Evolutionary conservation across 1,140 invertebrate species (phyloP), one percentile per base, ranked within the genome.

Genomic region (Magallana angulata): DNA sequence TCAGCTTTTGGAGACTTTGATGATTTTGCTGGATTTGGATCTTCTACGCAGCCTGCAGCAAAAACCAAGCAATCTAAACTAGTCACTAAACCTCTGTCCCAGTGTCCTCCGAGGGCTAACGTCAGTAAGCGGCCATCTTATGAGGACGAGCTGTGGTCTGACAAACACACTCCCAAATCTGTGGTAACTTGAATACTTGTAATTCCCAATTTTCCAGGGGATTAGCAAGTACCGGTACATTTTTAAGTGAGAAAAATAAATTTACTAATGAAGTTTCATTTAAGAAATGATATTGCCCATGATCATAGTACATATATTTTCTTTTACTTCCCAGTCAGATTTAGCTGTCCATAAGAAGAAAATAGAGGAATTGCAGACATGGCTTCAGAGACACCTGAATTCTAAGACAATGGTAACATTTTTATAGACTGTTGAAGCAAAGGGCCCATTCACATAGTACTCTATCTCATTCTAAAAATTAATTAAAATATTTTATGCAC

Each of bases 301-400:
- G 36, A 24, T 24, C 18, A 24, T 24, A 24, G 0, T 24, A 24
- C 18, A 24, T 24, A 24, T 0, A 24, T 24, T 58, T 85, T 16
- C 57, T 36, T 84, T 64, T 89, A 68, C 60, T 57, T 89, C 92
- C 82, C 84, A 94, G 93, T 88, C 76, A 71, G 94, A 94, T 48
- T 89, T 95, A 36, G 94, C 94, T 80, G 94, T 95, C 36, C 94
- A 95, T 86, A 94, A 94, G 84, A 94, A 94, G 88, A 95, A 95
- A 82, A 91, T 94, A 56, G 87, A 88, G 64, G 94, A 94, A 84
- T 89, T 95, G 24, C 90, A 92, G 87, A 68, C 56, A 1, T 94
- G 93, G 93, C 59, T 94, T n/a, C 85, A 90, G 82, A 87, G 86
- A 82, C 90, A 90, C 84, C 71, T 91, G 8, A 57, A 82, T 11